Evolutionary conservation across 92 coral and sea anemone genomes (phyloP).

Genomic region (Zoanthus sociatus): DNA sequence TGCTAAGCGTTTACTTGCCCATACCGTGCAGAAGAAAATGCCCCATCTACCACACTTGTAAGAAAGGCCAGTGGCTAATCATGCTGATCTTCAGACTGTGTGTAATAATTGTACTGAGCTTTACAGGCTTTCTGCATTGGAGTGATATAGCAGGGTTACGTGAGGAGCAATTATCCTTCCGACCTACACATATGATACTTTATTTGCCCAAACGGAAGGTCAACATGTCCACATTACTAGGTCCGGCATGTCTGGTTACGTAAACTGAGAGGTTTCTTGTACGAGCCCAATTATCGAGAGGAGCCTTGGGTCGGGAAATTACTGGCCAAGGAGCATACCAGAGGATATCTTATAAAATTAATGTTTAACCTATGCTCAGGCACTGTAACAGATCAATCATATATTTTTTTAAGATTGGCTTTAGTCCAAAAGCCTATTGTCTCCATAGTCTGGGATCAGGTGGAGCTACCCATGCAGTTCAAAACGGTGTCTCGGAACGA

Average conservation of each 20-base stretch:
- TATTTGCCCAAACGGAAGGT: constrained; percentile 18
- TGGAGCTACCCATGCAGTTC: constrained; percentile 31
- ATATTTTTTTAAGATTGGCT: constrained; percentile 30
- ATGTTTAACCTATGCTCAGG: constrained; percentile 38
- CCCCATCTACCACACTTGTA: constrained; percentile 20
- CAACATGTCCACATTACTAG: constrained; percentile 30
- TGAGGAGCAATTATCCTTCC: constrained; percentile 27
- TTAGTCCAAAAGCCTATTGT: constrained; percentile 33
- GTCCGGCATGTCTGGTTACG: constrained; percentile 15
- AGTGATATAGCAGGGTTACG: constrained; percentile 13
- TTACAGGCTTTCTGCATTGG: constrained; percentile 38
- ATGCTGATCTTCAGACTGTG: background rate
- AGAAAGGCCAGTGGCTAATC: constrained; percentile 3
- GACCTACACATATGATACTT: background rate
- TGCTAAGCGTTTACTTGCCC: constrained; percentile 35
- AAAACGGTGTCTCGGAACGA: constrained; percentile 38
- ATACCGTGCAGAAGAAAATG: background rate
- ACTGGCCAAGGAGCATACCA: constrained; percentile 38
- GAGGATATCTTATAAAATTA: constrained; percentile 9
- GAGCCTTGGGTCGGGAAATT: constrained; percentile 21
- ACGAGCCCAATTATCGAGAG: background rate
- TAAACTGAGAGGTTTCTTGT: background rate
- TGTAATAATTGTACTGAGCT: constrained; percentile 24
- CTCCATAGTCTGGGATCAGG: constrained; percentile 41
- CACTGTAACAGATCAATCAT: constrained; percentile 27